Base-by-base conservation (phyloP, 2,888 invertebrate genomes). In the Lamellibrachia satsuma region DNA sequence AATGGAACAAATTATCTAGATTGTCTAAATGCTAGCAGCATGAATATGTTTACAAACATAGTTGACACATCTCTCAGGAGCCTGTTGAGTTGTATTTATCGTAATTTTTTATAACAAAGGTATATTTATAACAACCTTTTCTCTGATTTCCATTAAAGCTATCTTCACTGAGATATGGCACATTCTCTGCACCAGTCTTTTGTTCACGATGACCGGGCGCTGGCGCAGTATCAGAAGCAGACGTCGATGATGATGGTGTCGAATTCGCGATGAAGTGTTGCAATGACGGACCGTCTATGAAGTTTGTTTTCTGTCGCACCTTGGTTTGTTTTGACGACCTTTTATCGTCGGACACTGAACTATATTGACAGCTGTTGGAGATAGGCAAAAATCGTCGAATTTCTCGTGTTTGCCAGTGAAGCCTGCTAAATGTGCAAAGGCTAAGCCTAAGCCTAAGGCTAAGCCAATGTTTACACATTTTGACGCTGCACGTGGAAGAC, bases 231-330 rank as follows among this genome's bases (percentile, higher is more conserved):
- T 11, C 91, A 52, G 91, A 91, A n/a, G 15, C n/a, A n/a, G 15
- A 22, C 15, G n/a, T n/a, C 52, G 52, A 91, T n/a, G 52, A 22
- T 22, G 90, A 90, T 15, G 15, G 15, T 22, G 90, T 90, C 91
- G 92, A 91, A 90, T 92, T 92, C 8, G 91, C 92, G 51, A 92
- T 92, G 91, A 92, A 92, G 52, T 92, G 92, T 60, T 91, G 91
- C 8, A 92, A 91, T 8, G 91, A 55, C 52, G 92, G 92, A 8
- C 92, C 92, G 15, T 92, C 92, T 3, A 15, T 52, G 6, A 92
- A 75, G 75, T 75, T 75, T n/a, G 15, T 75, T 75, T 75, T 75
- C 22, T 11, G 15, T n/a, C 0, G 22, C n/a, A n/a, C 2, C 22
- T 22, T 22, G 15, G 75, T 75, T 15, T 6, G 75, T 75, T 75